Evolutionary conservation across 1,140 invertebrate genomes (phyloP).

Genomic region (Diorhabda sublineata): DNA sequence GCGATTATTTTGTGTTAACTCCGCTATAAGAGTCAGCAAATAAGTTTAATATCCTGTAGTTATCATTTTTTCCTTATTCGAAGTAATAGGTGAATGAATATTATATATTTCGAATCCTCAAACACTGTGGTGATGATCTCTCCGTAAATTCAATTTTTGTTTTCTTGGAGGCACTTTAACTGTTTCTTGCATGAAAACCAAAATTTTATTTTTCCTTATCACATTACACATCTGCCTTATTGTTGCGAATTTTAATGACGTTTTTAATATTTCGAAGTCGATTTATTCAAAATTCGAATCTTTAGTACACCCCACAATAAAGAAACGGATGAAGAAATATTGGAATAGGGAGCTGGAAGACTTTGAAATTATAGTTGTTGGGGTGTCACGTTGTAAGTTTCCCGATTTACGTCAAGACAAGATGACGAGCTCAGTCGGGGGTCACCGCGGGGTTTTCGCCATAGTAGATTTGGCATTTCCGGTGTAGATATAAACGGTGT

Average conservation of each 20-base stretch:
- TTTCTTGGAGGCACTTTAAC: not conserved
- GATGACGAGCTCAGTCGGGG: slow-evolving; percentile 28
- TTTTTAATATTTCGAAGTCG: not conserved
- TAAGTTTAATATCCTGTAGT: too few species aligned
- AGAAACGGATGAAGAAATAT: slow-evolving; percentile 30
- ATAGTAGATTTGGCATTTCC: not conserved
- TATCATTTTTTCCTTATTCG: too few species aligned
- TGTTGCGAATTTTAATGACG: not conserved
- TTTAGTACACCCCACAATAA: slow-evolving; percentile 8
- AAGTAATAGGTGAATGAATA: too few species aligned
- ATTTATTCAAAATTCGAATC: not conserved
- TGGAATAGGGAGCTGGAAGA: slow-evolving; percentile 27
- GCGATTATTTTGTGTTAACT: too few species aligned
- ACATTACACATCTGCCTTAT: not conserved
- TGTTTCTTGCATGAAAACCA: not conserved
- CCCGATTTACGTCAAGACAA: slow-evolving; percentile 36
- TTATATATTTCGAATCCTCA: too few species aligned
- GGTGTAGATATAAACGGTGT: slow-evolving; percentile 1
- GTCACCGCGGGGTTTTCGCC: slow-evolving; percentile 23
- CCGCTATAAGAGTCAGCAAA: too few species aligned
- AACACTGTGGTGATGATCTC: too few species aligned
- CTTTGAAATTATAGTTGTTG: slow-evolving; percentile 32
- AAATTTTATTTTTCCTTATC: not conserved
- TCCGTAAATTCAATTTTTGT: too few species aligned
- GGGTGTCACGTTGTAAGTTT: slow-evolving; percentile 37